These are phyloP conservation scores for Saxicola maurus DNA, from an alignment of 2,797 vertebrate species.

Conservation along the genomic window DNA sequence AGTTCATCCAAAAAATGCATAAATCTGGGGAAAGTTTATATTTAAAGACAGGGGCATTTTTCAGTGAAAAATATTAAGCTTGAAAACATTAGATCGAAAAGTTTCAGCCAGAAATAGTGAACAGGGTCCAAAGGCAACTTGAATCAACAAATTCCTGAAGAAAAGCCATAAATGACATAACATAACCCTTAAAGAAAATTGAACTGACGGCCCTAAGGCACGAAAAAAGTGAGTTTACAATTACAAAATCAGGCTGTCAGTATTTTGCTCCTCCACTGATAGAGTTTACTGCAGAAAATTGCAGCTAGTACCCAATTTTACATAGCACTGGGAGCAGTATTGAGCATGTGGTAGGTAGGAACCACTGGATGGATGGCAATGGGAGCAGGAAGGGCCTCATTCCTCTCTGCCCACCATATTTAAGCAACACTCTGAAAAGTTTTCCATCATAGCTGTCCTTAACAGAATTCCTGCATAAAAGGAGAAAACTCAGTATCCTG, in stretches of 20 bases:
- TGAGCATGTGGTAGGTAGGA: background rate
- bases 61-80: background rate
- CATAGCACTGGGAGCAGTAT: background rate
- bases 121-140: background rate
- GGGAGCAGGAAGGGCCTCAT: background rate
- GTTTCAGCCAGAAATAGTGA: background rate
- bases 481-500: background rate
- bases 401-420: background rate
- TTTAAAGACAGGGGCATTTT: background rate
- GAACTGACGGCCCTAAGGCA: background rate
- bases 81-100: background rate
- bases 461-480: background rate
- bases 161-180: background rate
- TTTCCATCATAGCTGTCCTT: background rate
- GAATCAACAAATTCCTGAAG: background rate
- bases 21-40: background rate
- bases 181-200: background rate
- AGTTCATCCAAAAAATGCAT: background rate
- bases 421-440: background rate
- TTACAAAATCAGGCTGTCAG: background rate
- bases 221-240: background rate
- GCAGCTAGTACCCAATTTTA: slow-evolving; percentile 6
- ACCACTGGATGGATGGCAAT: background rate
- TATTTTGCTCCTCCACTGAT: slow-evolving; percentile 12
- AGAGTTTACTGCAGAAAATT: background rate